Evolutionary conservation across 1,140 invertebrate genomes (phyloP).

Genomic region (Nasonia giraulti): DNA sequence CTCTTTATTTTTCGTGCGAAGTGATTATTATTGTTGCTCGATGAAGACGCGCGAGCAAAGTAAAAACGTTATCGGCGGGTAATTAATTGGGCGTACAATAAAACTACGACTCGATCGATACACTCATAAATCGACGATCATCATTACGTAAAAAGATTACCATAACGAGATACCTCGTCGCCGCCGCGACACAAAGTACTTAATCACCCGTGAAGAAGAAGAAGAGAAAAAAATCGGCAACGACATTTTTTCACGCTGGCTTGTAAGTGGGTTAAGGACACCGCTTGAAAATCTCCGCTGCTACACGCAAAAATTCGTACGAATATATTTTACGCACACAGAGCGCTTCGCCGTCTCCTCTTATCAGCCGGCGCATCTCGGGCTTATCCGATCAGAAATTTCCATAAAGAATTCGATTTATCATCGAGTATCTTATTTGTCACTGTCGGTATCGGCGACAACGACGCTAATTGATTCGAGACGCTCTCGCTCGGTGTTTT

Average conservation of each 20-base stretch:
- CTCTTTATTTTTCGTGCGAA: background rate
- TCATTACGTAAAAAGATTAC: background rate
- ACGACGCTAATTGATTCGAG: background rate
- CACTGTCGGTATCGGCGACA: background rate
- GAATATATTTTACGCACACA: background rate
- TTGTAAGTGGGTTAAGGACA: background rate
- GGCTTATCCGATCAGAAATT: background rate
- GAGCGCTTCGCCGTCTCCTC: background rate
- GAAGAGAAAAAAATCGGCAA: background rate
- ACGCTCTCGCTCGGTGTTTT: background rate
- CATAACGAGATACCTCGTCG: background rate
- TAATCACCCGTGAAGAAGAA: background rate
- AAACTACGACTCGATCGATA: background rate
- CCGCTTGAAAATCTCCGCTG: background rate
- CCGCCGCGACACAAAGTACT: background rate
- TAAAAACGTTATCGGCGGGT: too few species aligned
- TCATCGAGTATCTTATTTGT: constrained; percentile 4
- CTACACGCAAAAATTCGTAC: background rate
- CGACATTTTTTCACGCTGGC: background rate
- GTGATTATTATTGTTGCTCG: background rate
- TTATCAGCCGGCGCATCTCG: background rate
- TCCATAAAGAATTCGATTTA: background rate
- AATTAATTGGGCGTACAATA: background rate
- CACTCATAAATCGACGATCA: too few species aligned
- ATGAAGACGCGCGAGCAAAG: background rate